Evolutionary conservation across 1,140 invertebrate genomes (phyloP).

Genomic region (Heliconius congener): DNA sequence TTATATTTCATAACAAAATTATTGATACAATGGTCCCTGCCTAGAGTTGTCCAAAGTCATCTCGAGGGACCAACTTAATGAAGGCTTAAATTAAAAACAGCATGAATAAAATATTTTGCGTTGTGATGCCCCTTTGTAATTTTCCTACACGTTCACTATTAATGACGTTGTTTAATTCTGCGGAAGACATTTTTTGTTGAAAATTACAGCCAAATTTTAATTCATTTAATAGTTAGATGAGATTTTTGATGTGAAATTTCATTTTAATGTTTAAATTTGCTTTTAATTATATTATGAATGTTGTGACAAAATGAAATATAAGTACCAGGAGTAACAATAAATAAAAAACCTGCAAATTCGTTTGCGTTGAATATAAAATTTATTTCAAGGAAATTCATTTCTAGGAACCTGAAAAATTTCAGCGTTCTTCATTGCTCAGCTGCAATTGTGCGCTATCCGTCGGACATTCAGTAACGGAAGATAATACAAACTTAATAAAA

Average conservation of each 20-base stretch:
- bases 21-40: background rate
- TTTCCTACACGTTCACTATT: conserved; percentile 26
- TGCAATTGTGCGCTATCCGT: no score
- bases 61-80: conserved; percentile 29
- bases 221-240: background rate
- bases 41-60: conserved; percentile 21
- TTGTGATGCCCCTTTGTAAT: conserved; percentile 19
- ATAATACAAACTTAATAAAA: no score
- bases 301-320: no score
- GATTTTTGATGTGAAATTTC: background rate
- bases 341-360: no score
- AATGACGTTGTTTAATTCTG: conserved; percentile 13
- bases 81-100: conserved; percentile 36
- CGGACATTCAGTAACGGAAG: no score
- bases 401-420: no score
- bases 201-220: background rate
- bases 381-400: no score
- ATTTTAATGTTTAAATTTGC: background rate
- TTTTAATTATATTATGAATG: background rate
- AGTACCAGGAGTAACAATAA: no score
- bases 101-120: conserved; percentile 32
- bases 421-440: no score
- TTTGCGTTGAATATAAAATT: no score
- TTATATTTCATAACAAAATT: background rate
- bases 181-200: background rate